Evolutionary conservation across 64 coral and sea anemone genomes (phyloP), one percentile per base, ranked within the genome.

Genomic region (Stichodactyla helianthus): DNA sequence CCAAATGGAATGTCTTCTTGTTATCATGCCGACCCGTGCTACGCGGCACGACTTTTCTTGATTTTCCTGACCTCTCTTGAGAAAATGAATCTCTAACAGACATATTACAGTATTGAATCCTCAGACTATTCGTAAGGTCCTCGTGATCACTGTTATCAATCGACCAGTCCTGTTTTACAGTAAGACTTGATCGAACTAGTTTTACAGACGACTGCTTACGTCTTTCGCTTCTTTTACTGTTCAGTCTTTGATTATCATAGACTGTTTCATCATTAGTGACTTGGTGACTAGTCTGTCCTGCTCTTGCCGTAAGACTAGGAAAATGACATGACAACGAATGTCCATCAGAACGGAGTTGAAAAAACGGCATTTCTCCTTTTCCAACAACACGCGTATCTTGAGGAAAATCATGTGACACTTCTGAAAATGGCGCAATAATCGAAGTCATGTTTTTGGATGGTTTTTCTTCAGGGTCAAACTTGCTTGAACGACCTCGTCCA

Each of bases 341-440:
- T 7, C 83, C 27, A 19, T 84, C 83, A 60, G 83, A 17, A 63
- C 53, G 35, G 19, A 84, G 15, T 62, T 84, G 12, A 62, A 84
- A 84, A 60, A 84, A 84, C 10, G 83, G 83, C 55, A 84, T 59
- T 59, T 84, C 54, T 17, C 83, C 83, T 63, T 84, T 84, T 20
- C 23, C 54, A 84, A 60, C 19, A 63, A 84, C n/a, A 16, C 56
- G 9, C 11, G 10, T 31, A 6, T 84, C 83, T 84, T 25, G 59
- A 10, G n/a, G 19, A 31, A 60, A 44, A 31, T 81, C 31, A 13
- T 81, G 50, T 0, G 4, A 52, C 20, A 17, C 14, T 54, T 81
- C 78, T 5, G 78, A 52, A 51, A 81, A 81, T n/a, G 78, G 78
- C 1, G 6, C 31, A 54, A 81, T 81, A 20, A 8, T 52, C 20